Percentiles rank a stretch among this genome's conserved stretches.
Evolutionary conservation across 2,797 vertebrate species (phyloP).

Genomic region (Eurystomus glaucurus): DNA sequence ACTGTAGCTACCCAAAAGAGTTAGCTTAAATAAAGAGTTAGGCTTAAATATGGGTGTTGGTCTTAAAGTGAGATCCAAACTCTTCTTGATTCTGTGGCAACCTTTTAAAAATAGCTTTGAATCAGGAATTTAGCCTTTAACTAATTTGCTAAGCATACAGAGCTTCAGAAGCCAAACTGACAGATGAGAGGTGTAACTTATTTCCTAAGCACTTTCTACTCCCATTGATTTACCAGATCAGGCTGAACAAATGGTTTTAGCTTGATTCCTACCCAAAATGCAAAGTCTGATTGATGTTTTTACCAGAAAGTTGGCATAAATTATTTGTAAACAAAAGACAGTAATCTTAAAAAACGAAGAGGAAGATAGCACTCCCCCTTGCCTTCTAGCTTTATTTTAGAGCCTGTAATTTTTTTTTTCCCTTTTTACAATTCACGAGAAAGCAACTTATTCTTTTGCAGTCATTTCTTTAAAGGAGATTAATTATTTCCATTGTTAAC

Average conservation of each 20-base stretch:
- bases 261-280: background rate
- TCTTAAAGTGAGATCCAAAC: background rate
- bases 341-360: background rate
- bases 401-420: background rate
- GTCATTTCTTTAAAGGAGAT: conserved; percentile 51
- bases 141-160: background rate
- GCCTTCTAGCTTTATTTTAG: background rate
- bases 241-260: background rate
- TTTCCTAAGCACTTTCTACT: background rate
- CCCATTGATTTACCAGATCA: background rate
- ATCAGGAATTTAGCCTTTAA: background rate
- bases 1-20: background rate
- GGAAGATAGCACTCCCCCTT: background rate
- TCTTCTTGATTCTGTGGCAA: background rate
- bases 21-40: background rate
- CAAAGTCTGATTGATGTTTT: background rate
- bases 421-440: background rate
- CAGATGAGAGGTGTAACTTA: background rate
- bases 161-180: conserved; percentile 3
- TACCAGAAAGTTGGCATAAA: background rate
- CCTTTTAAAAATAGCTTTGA: conserved; percentile 4
- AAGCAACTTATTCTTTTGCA: conserved; percentile 26
- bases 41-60: background rate
- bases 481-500: conserved; percentile 66
- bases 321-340: background rate